Conservation (phyloP, 2,888 invertebrate species). For the Ditylenchus weischeri region DNA sequence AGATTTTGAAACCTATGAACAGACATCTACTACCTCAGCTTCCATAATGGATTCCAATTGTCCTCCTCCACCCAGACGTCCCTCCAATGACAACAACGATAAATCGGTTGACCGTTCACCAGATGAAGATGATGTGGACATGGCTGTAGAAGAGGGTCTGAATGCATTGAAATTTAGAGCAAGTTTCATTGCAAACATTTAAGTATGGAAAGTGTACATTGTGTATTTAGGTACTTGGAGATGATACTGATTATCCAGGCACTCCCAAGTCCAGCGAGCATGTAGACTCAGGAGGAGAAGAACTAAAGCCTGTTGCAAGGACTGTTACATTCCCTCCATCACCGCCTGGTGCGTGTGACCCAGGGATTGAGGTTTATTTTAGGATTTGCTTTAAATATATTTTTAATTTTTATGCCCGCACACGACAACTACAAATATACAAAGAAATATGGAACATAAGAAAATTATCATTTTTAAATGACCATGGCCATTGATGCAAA, state of each 20-base stretch:
- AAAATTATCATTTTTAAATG: too few relatives aligned
- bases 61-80: conserved; percentile 16
- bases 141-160: conserved; percentile 9
- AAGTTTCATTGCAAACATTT: neutral
- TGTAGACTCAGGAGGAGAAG: conserved; percentile 10
- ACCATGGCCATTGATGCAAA: too few relatives aligned
- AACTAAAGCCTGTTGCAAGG: neutral
- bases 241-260: neutral
- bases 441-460: too few relatives aligned
- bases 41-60: too few relatives aligned
- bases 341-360: conserved; percentile 22
- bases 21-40: neutral
- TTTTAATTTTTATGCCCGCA: too few relatives aligned
- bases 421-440: too few relatives aligned
- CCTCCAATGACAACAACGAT: conserved; percentile 4
- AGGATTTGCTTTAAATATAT: neutral
- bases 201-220: neutral
- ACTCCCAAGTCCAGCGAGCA: neutral
- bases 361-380: conserved; percentile 17
- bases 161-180: conserved; percentile 1
- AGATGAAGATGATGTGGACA: conserved; percentile 4
- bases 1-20: conserved; percentile 4
- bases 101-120: conserved; percentile 5
- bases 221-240: conserved; percentile 1
- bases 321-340: conserved; percentile 13